Evolutionary conservation across 92 coral and sea anemone species (phyloP), one percentile per base, ranked within the genome.

Genomic region (Epizoanthus rinbou): DNA sequence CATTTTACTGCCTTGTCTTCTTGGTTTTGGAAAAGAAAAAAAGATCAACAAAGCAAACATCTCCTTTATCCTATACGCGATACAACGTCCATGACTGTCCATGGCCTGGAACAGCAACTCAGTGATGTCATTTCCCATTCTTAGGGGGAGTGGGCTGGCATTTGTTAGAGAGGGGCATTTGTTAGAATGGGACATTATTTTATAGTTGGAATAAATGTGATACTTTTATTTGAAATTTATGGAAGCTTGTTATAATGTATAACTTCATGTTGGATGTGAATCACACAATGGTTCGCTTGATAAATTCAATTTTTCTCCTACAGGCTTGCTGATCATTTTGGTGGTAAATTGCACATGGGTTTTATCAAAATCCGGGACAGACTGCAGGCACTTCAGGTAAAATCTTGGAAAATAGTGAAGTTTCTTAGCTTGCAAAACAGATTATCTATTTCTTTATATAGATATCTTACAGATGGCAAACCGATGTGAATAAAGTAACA

Each of bases 291-390:
- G 31, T 22, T 39, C 13, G n/a, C 37, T 24, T 23, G 3, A 15
- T 31, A 58, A 15, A 16, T 65, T n/a, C 2, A 37, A 43, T 45
- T 37, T 67, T 18, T 80, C n/a, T 41, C 13, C 47, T 69, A 25
- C 63, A 97, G 99, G 67, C 88, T 97, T 54, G 99, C 99, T 28
- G 99, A 97, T 89, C 99, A 97, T 79, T 97, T 97, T 87, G 99
- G 99, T 43, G 99, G 99, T 2, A 97, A 97, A 91, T 97, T 97
- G 21, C 99, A 97, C 88, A 97, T 97, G 99, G 99, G 99, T 5
- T 97, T 97, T 74, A 97, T 97, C 68, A 97, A 97, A 76, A 94
- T 97, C 64, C 97, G 99, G 41, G 95, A 97, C 85, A 59, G 99
- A 57, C 86, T 97, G 33, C 78, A 88, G 71, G 97, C 94, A 71